These are phyloP conservation scores for Camarhynchus parvulus DNA, from an alignment of 2,113 vertebrate species.

Conservation along the genomic window DNA sequence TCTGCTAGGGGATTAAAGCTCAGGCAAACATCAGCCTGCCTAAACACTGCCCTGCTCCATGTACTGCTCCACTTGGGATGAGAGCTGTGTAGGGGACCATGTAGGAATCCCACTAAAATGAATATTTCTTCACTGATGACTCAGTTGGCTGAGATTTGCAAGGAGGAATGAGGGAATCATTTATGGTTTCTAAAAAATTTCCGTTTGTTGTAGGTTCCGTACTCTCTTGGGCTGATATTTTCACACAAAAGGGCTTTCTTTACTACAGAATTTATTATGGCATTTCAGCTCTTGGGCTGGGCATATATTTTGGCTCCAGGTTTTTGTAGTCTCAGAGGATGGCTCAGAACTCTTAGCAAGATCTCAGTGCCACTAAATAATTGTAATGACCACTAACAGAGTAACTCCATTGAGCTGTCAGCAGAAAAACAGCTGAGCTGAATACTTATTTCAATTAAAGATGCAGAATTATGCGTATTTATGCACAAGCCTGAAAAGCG, in stretches of 20 bases:
- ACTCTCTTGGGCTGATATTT: background rate
- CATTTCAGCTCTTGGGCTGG: background rate
- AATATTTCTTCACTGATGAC: background rate
- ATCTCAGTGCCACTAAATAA: background rate
- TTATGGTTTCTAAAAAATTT: background rate
- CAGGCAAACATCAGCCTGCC: background rate
- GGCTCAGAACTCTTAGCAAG: background rate
- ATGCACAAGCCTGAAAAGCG: slow-evolving; percentile 19
- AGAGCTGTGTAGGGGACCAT: background rate
- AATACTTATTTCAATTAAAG: slow-evolving; percentile 6
- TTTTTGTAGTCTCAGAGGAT: background rate
- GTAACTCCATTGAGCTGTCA: background rate
- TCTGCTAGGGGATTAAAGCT: slow-evolving; percentile 27
- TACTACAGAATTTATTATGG: background rate
- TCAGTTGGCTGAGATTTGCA: background rate
- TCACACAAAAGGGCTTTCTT: background rate
- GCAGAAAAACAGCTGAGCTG: background rate
- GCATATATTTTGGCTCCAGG: background rate
- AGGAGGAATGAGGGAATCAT: background rate
- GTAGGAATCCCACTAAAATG: background rate
- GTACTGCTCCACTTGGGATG: background rate
- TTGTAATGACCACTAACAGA: background rate
- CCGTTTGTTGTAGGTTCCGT: background rate
- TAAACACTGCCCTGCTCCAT: background rate
- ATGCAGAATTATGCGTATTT: background rate